phyloP scores from a whole-genome alignment of 2,797 vertebrate genomes.

The Karalla daura region DNA sequence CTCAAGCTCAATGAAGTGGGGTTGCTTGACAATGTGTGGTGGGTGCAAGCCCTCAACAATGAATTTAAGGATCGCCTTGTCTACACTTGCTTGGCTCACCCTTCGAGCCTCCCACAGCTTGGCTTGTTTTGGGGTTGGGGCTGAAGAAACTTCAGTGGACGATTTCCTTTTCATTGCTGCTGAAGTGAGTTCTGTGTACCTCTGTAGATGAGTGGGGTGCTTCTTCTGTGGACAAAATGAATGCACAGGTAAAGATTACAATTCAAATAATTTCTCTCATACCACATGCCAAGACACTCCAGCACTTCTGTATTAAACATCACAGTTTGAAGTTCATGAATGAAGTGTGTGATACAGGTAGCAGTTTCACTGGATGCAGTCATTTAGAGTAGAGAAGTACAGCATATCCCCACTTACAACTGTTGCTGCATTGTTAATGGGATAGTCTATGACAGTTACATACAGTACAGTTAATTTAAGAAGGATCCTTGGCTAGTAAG shows the following conservation, averaged over 20 bases:
- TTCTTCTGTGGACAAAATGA: background rate
- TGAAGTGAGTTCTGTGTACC: background rate
- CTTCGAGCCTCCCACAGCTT: background rate
- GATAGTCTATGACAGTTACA: background rate
- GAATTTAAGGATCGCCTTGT: too few relatives aligned
- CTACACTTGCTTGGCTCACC: too few relatives aligned
- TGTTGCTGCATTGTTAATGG: background rate
- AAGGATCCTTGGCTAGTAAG: too few relatives aligned
- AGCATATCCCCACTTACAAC: background rate
- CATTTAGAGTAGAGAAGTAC: background rate
- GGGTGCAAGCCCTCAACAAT: background rate
- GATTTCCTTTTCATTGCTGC: slow-evolving; percentile 5
- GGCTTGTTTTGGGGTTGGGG: background rate
- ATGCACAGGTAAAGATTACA: background rate
- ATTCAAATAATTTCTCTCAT: background rate
- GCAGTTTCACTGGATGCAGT: background rate
- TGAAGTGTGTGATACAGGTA: background rate
- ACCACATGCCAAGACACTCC: background rate
- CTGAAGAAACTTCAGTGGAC: slow-evolving; percentile 2
- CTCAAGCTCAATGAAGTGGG: too few relatives aligned
- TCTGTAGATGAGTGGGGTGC: background rate
- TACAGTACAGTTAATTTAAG: too few relatives aligned
- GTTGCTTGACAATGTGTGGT: background rate
- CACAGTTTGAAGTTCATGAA: background rate
- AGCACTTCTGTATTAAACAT: background rate